These are phyloP conservation scores for Gallirallus australis DNA, from an alignment of 2,797 vertebrate species.

Conservation along the genomic window DNA sequence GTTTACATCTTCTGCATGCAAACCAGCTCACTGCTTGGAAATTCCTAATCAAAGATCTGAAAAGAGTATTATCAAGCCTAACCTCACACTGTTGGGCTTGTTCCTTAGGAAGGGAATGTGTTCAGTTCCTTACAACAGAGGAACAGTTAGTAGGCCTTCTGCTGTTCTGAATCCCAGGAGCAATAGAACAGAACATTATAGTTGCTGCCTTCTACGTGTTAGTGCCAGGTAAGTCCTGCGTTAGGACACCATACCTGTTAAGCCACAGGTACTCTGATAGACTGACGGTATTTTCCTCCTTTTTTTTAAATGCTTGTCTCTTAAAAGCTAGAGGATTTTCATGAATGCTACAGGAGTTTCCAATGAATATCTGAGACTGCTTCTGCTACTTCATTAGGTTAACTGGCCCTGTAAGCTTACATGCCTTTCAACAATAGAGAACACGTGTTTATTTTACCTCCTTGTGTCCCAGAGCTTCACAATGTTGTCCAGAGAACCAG, in stretches of 20 bases:
- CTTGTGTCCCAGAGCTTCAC: constrained; percentile 98
- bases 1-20: background rate
- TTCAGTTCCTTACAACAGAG: background rate
- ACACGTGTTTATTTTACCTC: constrained; percentile 80
- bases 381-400: background rate
- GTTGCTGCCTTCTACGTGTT: background rate
- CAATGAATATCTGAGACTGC: background rate
- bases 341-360: background rate
- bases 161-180: background rate
- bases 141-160: background rate
- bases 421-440: background rate
- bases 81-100: background rate
- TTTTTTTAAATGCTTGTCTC: background rate
- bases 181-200: background rate
- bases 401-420: background rate
- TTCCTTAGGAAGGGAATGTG: background rate
- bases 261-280: background rate
- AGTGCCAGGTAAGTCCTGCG: background rate
- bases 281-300: background rate
- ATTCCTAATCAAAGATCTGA: background rate
- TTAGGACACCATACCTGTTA: background rate
- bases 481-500: constrained; percentile 94
- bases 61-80: background rate
- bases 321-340: background rate
- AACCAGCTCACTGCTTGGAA: background rate